Percentiles rank a stretch among this genome's conserved stretches.
Conservation (phyloP, 2,113 vertebrate genomes). For the Coreoperca whiteheadi region DNA sequence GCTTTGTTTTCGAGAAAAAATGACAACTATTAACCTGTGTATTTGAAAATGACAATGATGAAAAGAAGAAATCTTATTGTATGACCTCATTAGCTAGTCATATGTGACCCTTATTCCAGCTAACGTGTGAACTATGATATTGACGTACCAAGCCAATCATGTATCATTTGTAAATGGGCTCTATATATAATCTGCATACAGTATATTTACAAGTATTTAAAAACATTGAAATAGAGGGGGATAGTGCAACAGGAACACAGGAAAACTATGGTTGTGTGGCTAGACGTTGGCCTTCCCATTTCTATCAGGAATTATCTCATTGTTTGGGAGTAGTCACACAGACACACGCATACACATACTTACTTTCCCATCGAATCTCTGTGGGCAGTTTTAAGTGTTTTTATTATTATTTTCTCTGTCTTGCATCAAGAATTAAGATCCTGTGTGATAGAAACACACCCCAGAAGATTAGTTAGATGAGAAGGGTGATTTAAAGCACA, state of each 20-base stretch:
- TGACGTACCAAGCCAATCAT: constrained; percentile 75
- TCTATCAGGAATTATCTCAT: constrained; percentile 43
- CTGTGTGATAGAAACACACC: constrained; percentile 70
- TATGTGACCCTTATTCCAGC: constrained; percentile 70
- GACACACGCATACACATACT: constrained; percentile 33
- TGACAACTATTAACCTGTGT: constrained; percentile 73
- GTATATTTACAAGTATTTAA: constrained; percentile 77
- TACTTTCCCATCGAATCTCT: constrained; percentile 68
- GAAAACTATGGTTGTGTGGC: constrained; percentile 33
- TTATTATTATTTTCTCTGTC: constrained; percentile 79
- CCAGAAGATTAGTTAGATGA: constrained; percentile 39
- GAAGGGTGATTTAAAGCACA: constrained; percentile 41
- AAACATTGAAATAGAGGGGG: constrained; percentile 36
- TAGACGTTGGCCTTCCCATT: constrained; percentile 56
- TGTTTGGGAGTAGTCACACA: constrained; percentile 43
- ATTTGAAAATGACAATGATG: constrained; percentile 70
- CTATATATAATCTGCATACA: constrained; percentile 77
- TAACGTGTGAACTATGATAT: constrained; percentile 75
- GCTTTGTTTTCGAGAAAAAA: constrained; percentile 64
- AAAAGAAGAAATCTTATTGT: constrained; percentile 58
- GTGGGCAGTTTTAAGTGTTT: constrained; percentile 73
- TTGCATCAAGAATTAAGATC: constrained; percentile 86
- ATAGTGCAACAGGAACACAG: constrained; percentile 42
- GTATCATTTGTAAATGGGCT: constrained; percentile 75
- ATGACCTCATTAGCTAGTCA: constrained; percentile 72